Base-by-base conservation (phyloP, 2,113 vertebrate genomes). In the Empidonax traillii region DNA sequence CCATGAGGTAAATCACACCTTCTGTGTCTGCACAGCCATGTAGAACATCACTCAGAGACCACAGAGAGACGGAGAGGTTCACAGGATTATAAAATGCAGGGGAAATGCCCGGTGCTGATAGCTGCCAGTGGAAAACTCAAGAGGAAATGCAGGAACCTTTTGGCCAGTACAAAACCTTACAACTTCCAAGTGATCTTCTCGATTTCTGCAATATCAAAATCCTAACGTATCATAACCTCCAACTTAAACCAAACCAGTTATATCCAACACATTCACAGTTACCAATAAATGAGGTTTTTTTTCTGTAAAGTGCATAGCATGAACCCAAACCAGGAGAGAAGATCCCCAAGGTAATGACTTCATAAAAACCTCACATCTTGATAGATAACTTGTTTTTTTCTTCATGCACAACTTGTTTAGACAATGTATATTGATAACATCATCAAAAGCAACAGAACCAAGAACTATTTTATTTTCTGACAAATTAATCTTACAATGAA, bases 401-500 rank as follows among this genome's bases (percentile, higher is more conserved):
- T 88, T 85, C 61, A 78, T 4, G 37, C 19, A 56, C 62, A 77
- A 75, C 73, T 68, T 65, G 24, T 83, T 90, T 46, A 49, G 55
- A 81, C 69, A 95, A 89, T 47, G 4, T 46, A 23, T 67, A 81
- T 90, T 93, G 66, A 35, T n/a, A 91, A 68, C 87, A 78, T 55
- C 53, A 72, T 39, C 56, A 84, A 84, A 95, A 87, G 52, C 52
- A 77, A 68, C 47, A 87, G 77, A 65, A 85, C 30, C 39, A 78
- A 94, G 85, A 89, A 49, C 33, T 46, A 72, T 22, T 89, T 83
- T 37, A 55, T 46, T 71, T 84, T 94, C 69, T 94, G n/a, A 94
- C 41, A 7, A 92, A 86, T 37, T 43, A 82, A 80, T 52, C 53
- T 58, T 90, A 80, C 68, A 93, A 41, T 30, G 49, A 85, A 91